A percentile compares a stretch with the other conserved stretches of the same genome.
Conservation (phyloP, 1,140 invertebrate species). For the Neodiprion pinetum region DNA sequence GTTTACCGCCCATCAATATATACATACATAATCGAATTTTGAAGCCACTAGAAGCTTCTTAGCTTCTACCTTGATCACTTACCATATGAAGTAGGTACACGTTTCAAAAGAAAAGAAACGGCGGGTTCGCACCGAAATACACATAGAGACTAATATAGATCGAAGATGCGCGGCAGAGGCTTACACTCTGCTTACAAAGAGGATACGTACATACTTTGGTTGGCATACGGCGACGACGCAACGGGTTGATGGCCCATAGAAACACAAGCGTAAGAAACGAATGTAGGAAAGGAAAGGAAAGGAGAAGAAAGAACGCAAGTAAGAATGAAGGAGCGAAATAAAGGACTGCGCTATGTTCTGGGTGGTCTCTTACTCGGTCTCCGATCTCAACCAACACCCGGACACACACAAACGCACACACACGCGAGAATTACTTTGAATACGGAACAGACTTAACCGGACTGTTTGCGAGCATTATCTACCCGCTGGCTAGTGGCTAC, state of each 20-base stretch:
- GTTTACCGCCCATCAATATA: too few species aligned
- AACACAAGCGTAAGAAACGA: neutral
- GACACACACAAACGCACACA: neutral
- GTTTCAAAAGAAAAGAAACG: neutral
- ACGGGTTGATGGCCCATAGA: neutral
- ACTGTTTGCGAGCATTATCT: neutral
- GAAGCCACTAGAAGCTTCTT: too few species aligned
- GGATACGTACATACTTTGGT: neutral
- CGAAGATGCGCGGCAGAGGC: neutral
- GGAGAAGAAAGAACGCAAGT: neutral
- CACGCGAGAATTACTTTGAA: neutral
- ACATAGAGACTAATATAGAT: neutral
- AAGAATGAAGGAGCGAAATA: constrained; percentile 3
- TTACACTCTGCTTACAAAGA: too few species aligned
- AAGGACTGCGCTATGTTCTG: constrained; percentile 4
- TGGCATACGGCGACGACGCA: neutral
- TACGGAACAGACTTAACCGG: neutral
- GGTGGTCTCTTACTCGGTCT: neutral
- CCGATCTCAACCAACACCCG: neutral
- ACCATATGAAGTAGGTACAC: neutral
- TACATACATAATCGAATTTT: too few species aligned
- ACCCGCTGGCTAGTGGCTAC: constrained; percentile 1
- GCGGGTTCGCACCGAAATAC: neutral
- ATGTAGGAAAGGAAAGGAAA: too few species aligned
- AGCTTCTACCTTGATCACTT: neutral